These are phyloP conservation scores for Minunthozetes semirufus DNA, from an alignment of 2,888 invertebrate genomes.

Conservation along the genomic window DNA sequence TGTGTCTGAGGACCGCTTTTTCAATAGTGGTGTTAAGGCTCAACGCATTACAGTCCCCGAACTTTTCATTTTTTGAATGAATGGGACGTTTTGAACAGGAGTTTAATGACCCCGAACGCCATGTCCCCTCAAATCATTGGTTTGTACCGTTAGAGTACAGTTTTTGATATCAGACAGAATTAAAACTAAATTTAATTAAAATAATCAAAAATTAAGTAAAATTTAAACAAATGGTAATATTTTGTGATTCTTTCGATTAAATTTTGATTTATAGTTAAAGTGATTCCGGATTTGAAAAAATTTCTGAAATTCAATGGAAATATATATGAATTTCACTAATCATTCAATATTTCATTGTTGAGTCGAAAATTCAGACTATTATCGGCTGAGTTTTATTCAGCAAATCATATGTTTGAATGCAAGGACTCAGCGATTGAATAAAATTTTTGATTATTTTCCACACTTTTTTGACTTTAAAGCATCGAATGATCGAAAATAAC, in stretches of 20 bases:
- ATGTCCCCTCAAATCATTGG: no score
- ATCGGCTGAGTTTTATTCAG: neutral
- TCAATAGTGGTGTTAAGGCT: neutral
- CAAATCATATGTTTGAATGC: neutral
- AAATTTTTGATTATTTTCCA: neutral
- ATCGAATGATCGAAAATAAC: slow-evolving; percentile 4
- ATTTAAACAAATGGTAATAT: no score
- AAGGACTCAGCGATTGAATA: neutral
- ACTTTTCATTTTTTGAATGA: neutral
- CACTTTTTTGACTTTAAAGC: neutral
- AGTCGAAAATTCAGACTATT: neutral
- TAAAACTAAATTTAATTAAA: no score
- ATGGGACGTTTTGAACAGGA: neutral
- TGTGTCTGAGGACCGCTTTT: neutral
- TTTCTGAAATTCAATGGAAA: no score
- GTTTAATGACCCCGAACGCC: slow-evolving; percentile 25
- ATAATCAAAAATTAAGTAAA: no score
- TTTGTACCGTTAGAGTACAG: neutral
- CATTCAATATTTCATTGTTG: neutral
- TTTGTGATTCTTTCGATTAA: no score
- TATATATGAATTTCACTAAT: no score
- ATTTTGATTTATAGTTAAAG: no score
- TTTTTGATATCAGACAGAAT: neutral
- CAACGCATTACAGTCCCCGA: slow-evolving; percentile 11
- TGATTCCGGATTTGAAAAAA: no score